A percentile compares a stretch with the other conserved stretches of the same genome.
These are phyloP conservation scores for Sphenodon punctatus DNA, from an alignment of 2,797 vertebrate species.

Conservation along the genomic window DNA sequence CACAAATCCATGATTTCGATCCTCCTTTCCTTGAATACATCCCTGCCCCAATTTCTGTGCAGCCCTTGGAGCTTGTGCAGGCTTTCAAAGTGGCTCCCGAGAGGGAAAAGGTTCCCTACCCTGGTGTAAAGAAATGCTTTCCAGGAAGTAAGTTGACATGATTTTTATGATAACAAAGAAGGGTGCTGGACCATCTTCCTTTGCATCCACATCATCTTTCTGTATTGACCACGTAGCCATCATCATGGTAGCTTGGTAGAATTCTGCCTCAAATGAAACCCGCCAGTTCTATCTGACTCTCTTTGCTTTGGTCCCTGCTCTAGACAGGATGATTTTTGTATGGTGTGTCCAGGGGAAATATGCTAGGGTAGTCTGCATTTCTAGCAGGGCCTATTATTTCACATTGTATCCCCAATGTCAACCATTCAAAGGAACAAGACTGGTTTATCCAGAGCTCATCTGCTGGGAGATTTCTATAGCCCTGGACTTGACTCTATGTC, in stretches of 20 bases:
- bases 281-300: rapidly evolving
- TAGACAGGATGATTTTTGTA: neutral
- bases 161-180: conserved; percentile 13
- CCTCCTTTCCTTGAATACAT: too few species aligned
- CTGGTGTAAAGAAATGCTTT: too few species aligned
- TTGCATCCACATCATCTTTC: neutral
- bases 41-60: too few species aligned
- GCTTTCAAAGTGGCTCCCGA: conserved; percentile 50
- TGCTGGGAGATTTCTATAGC: neutral
- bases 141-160: conserved; percentile 60
- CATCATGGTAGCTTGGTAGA: rapidly evolving
- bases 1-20: too few species aligned
- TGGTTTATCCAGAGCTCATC: neutral
- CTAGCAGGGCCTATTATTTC: neutral
- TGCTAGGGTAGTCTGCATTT: neutral
- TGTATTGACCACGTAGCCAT: rapidly evolving
- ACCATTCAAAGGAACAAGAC: neutral
- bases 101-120: too few species aligned
- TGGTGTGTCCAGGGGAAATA: neutral
- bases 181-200: neutral
- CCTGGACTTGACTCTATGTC: rapidly evolving
- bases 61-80: too few species aligned
- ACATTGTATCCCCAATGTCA: rapidly evolving
- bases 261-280: rapidly evolving
- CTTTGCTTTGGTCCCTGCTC: neutral